These are phyloP conservation scores for Crypturellus undulatus DNA, from an alignment of 2,113 vertebrate species.

Conservation along the genomic window DNA sequence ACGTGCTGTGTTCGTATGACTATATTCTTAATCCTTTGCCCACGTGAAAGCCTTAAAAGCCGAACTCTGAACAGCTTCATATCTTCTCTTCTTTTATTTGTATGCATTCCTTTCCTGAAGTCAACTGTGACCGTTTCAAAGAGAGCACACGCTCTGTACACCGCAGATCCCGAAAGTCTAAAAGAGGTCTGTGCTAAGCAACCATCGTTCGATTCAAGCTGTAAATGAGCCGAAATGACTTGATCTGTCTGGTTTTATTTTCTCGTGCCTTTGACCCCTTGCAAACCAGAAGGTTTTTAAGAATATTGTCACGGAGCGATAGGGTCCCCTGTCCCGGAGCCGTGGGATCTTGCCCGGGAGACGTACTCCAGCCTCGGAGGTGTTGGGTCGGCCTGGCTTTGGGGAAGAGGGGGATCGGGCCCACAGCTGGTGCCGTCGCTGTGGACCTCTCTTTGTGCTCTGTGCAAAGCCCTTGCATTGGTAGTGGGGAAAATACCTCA, in stretches of 20 bases:
- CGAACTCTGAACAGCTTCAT: conserved; percentile 51
- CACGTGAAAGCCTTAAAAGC: neutral
- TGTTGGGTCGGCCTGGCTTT: neutral
- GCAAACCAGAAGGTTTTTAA: neutral
- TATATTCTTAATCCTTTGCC: conserved; percentile 36
- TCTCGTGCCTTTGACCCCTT: conserved; percentile 1
- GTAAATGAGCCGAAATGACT: conserved; percentile 39
- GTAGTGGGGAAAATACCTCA: neutral
- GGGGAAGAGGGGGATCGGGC: neutral
- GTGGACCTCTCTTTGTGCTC: neutral
- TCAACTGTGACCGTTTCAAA: conserved; percentile 86
- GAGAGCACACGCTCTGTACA: conserved; percentile 84
- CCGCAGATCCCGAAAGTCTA: conserved; percentile 88
- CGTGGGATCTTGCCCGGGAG: neutral
- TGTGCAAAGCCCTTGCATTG: neutral
- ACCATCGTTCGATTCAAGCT: conserved; percentile 47
- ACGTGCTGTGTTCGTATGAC: neutral
- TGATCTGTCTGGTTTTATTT: conserved; percentile 33
- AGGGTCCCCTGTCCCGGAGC: neutral
- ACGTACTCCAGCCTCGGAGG: neutral
- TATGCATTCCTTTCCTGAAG: conserved; percentile 81
- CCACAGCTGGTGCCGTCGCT: neutral
- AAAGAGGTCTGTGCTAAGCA: conserved; percentile 85
- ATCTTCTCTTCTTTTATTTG: conserved; percentile 70
- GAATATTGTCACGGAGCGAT: neutral